Evolutionary conservation across 2,797 vertebrate genomes (phyloP), one percentile per base, ranked within the genome.

Genomic region (Lagorchestes hirsutus): DNA sequence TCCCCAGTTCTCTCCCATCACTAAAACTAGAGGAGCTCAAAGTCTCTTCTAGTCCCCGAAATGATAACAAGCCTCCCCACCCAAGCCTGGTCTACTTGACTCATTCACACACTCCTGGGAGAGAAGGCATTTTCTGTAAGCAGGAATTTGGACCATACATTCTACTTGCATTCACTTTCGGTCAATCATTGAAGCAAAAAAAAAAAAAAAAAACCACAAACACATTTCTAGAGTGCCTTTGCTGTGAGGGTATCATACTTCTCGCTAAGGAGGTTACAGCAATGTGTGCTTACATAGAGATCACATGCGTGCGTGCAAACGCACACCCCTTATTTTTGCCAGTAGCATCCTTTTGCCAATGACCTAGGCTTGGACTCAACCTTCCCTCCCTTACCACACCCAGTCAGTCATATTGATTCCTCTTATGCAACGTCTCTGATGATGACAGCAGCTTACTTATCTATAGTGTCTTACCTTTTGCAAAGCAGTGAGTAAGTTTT

Each of bases 401-500:
- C 91, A 92, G 59, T 58, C 55, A 55, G 40, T 91, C 50, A 93
- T 56, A 13, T 56, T 91, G 24, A 91, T 92, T 93, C 52, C 82
- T 74, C 29, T 24, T 95, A 91, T 95, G n/a, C 91, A 90, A 90
- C 4, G 31, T 91, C 46, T 91, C 54, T 87, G 18, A 82, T 74
- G 22, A 74, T 40, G n/a, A 40, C 22, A 34, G 59, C 59, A 14
- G 31, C 59, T 62, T 62, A 62, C 31, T 34, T 62, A 62, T 34
- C 59, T 62, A 34, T 59, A 2, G 58, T 59, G 27, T 62, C 31
- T 34, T 62, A 34, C 12, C 12, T 62, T 62, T 34, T 31, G 31
- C 59, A 62, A 31, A 31, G 12, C 31, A 62, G 4, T 62, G 29
- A 29, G 28, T 27, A 31, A 13, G 58, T 74, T n/a, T 74, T 74